A percentile compares a stretch with the other conserved stretches of the same genome.
phyloP scores from a whole-genome alignment of 1,140 invertebrate genomes.

The Procambarus clarkii region DNA sequence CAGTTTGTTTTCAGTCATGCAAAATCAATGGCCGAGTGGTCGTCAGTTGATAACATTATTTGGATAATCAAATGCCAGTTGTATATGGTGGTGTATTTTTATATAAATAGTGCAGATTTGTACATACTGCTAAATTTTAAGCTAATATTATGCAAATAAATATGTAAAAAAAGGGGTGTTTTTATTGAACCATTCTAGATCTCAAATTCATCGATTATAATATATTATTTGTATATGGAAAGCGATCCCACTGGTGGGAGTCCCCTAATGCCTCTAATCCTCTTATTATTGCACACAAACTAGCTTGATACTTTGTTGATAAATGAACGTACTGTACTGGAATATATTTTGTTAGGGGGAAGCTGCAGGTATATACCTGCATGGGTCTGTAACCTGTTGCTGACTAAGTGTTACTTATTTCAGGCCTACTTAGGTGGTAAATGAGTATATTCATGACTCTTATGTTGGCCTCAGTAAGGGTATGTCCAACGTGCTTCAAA shows the following conservation, averaged over 20 bases:
- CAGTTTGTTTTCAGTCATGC: background rate
- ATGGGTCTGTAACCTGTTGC: too few relatives aligned
- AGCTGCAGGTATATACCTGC: too few relatives aligned
- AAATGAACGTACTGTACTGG: background rate
- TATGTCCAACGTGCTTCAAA: too few relatives aligned
- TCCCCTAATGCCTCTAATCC: too few relatives aligned
- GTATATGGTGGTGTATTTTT: constrained; percentile 71
- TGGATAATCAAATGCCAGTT: constrained; percentile 68
- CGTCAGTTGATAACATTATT: constrained; percentile 35
- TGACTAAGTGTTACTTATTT: too few relatives aligned
- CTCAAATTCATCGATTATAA: background rate
- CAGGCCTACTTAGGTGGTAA: background rate
- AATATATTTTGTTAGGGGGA: background rate
- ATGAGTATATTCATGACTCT: background rate
- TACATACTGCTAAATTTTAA: constrained; percentile 63
- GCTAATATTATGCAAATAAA: constrained; percentile 58
- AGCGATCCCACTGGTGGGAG: background rate
- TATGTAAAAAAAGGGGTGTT: background rate
- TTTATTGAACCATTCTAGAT: background rate
- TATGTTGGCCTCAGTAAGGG: too few relatives aligned
- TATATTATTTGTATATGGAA: background rate
- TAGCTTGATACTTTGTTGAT: background rate
- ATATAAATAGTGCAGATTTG: constrained; percentile 67
- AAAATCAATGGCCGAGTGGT: background rate
- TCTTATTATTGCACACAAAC: background rate